Percentiles rank a stretch among this genome's conserved stretches.
phyloP scores from a whole-genome alignment of 2,797 vertebrate genomes.

The Ceryle rudis region DNA sequence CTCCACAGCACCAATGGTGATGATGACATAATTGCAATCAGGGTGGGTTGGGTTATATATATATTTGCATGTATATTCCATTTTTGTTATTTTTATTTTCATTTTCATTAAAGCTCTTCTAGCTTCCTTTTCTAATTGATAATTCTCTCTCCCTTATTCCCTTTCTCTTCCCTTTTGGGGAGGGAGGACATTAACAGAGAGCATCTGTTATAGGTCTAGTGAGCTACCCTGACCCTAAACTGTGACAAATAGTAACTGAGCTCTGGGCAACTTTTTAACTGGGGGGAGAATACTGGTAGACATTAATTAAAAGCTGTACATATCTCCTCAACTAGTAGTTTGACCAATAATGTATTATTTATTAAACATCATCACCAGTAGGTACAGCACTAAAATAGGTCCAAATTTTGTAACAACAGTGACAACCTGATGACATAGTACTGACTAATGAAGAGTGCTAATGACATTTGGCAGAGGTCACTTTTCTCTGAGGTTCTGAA shows the following conservation, averaged over 20 bases:
- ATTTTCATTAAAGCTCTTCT: too few relatives aligned
- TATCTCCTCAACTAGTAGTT: not conserved
- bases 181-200: too few relatives aligned
- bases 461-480: not conserved
- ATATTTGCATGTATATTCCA: too few relatives aligned
- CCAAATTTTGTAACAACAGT: not conserved
- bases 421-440: not conserved
- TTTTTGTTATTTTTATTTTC: too few relatives aligned
- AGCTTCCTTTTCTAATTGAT: too few relatives aligned
- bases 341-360: not conserved
- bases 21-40: too few relatives aligned
- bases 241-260: not conserved
- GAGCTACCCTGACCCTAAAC: too few relatives aligned
- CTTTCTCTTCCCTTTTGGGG: too few relatives aligned
- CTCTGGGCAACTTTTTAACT: not conserved
- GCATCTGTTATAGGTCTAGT: too few relatives aligned
- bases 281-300: not conserved
- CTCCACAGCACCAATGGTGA: too few relatives aligned
- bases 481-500: not conserved
- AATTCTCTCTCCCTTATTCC: too few relatives aligned
- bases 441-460: not conserved
- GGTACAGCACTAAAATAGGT: not conserved
- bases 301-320: not conserved
- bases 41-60: too few relatives aligned
- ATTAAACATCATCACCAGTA: not conserved